phyloP scores from a whole-genome alignment of 2,888 invertebrate genomes.

The Petrolisthes manimaculis region DNA sequence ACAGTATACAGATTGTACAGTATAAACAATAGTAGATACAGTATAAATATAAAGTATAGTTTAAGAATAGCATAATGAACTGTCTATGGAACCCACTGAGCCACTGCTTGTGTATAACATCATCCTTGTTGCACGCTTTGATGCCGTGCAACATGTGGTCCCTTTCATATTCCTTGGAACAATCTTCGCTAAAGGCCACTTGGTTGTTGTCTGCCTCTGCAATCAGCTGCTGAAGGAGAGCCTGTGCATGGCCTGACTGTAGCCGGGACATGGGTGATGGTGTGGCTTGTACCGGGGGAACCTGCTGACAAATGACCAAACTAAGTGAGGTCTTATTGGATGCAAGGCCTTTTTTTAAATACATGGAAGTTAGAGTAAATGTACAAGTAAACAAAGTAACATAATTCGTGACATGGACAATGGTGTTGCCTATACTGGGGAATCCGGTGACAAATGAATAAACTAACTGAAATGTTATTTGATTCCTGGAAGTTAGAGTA shows the following conservation, averaged over 20 bases:
- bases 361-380: too few relatives aligned
- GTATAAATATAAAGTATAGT: not conserved
- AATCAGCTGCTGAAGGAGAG: slow-evolving; percentile 90
- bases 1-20: not conserved
- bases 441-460: too few relatives aligned
- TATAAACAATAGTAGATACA: too few relatives aligned
- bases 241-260: slow-evolving; percentile 83
- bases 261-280: slow-evolving; percentile 77
- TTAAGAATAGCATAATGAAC: not conserved
- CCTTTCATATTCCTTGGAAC: slow-evolving; percentile 76
- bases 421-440: too few relatives aligned
- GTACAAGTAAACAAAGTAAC: too few relatives aligned
- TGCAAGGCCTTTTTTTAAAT: too few relatives aligned
- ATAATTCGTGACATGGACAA: too few relatives aligned
- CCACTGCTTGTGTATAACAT: slow-evolving; percentile 94
- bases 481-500: too few relatives aligned
- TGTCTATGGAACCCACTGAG: slow-evolving; percentile 77
- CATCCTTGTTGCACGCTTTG: slow-evolving; percentile 89
- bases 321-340: too few relatives aligned
- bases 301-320: slow-evolving; percentile 14
- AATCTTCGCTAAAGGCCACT: slow-evolving; percentile 96
- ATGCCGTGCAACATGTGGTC: slow-evolving; percentile 86
- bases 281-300: slow-evolving; percentile 72
- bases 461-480: too few relatives aligned
- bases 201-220: slow-evolving; percentile 81